Base-by-base conservation (phyloP, 2,113 vertebrate species). In the Murina feae region DNA sequence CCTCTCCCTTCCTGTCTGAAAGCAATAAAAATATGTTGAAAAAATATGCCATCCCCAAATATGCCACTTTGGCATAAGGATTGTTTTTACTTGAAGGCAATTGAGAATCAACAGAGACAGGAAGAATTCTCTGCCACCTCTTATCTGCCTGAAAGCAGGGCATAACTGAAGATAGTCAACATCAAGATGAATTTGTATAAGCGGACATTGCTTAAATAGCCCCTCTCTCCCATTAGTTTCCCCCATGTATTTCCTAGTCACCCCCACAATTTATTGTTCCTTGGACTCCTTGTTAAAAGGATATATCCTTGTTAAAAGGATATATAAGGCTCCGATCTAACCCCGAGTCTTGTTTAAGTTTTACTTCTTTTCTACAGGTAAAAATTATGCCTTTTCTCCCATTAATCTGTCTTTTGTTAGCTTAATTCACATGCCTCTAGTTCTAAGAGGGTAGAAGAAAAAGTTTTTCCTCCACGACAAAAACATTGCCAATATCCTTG, bases 361-460 rank as follows among this genome's bases (percentile, higher is more conserved):
- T 93, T 42, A 39, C 44, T 66, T 71, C 17, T 92, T 91, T 95
- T 85, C 51, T 88, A 53, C 35, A 81, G 78, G 32, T 90, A 84
- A 55, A 95, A 93, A 18, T 32, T 75, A 5, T 75, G 9, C 49
- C 44, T 60, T 90, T 69, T 51, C 37, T 37, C 68, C 60, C 65
- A 28, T 44, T 81, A 83, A 55, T 35, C n/a, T 68, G 9, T 65
- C 32, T 75, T 84, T 53, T 91, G 65, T 91, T 79, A 79, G n/a
- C 53, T 79, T 93, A 78, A 82, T 86, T 58, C 9, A 21, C 17
- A 55, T 47, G 35, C 35, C 42, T 69, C n/a, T 23, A 78, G 35
- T 44, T 18, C 0, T 76, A 80, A 84, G 21, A 88, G 51, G 8
- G 5, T 18, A 91, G 78, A 88, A 23, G 71, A 84, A 90, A 92